Evolutionary conservation across 1,140 invertebrate species (phyloP).

Genomic region (Pogonomyrmex barbatus): DNA sequence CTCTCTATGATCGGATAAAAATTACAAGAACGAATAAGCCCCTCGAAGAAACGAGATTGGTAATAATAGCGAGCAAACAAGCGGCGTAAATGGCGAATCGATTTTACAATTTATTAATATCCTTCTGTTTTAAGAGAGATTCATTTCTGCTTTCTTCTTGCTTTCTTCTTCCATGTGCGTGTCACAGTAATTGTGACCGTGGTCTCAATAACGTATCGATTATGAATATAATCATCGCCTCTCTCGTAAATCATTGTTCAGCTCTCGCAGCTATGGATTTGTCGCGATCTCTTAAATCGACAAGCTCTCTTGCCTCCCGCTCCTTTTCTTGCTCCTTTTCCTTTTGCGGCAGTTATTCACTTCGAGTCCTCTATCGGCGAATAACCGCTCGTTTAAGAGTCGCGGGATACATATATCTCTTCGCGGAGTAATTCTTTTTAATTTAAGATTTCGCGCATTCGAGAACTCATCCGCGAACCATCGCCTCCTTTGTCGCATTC

Average conservation of each 20-base stretch:
- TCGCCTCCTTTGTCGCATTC: not conserved
- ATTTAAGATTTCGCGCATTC: slow-evolving; percentile 7
- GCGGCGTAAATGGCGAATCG: slow-evolving; percentile 1
- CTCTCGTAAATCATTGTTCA: slow-evolving; percentile 9
- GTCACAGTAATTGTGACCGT: not conserved
- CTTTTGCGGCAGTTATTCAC: slow-evolving; percentile 38
- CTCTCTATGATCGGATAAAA: slow-evolving; percentile 35
- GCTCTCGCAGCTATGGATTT: slow-evolving; percentile 29
- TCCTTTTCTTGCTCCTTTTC: not conserved
- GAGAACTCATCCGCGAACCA: not conserved
- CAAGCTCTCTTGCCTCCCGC: not conserved
- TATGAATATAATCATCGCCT: slow-evolving; percentile 38
- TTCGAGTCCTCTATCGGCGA: not conserved
- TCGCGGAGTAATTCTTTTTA: slow-evolving; percentile 34
- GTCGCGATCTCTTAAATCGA: slow-evolving; percentile 27
- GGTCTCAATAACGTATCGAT: slow-evolving; percentile 44
- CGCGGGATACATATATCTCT: not conserved
- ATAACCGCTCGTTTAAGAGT: not conserved
- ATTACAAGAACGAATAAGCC: slow-evolving; percentile 34
- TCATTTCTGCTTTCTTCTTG: not conserved
- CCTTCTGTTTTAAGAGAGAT: slow-evolving; percentile 23
- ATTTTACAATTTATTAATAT: slow-evolving; percentile 56
- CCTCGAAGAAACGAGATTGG: slow-evolving; percentile 4
- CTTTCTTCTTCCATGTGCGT: not conserved
- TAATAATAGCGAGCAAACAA: not conserved